phyloP scores from a whole-genome alignment of 1,140 invertebrate genomes.

The Melitaea cinxia region DNA sequence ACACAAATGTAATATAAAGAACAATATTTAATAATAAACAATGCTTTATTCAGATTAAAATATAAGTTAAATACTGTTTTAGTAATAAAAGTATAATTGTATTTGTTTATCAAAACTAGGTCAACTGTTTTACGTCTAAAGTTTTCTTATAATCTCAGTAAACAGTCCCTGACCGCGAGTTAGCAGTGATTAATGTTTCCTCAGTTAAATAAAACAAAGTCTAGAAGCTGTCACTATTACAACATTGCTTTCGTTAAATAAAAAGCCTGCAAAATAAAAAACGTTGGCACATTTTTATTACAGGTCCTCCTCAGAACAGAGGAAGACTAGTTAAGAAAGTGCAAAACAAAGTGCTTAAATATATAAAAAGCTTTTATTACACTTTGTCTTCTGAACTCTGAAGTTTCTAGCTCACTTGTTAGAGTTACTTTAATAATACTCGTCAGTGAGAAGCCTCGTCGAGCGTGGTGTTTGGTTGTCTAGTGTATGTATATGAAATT shows the following conservation, averaged over 20 bases:
- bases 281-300: conserved; percentile 30
- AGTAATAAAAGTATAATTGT: neutral
- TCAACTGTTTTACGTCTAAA: neutral
- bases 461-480: conserved; percentile 7
- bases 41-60: too few species aligned
- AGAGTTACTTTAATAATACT: conserved; percentile 41
- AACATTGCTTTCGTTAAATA: neutral
- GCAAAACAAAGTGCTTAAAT: conserved; percentile 51
- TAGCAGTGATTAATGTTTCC: conserved; percentile 1
- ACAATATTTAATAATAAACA: too few species aligned
- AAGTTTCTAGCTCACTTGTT: conserved; percentile 46
- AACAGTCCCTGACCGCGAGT: neutral
- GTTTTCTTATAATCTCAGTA: neutral
- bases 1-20: too few species aligned
- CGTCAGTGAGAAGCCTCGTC: conserved; percentile 27
- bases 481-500: conserved; percentile 9
- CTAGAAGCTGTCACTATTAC: neutral
- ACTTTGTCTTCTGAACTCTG: conserved; percentile 43
- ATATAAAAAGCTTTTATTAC: conserved; percentile 52
- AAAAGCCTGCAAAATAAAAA: neutral
- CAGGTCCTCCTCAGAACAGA: conserved; percentile 25
- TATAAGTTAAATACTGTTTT: neutral
- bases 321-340: conserved; percentile 43
- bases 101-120: neutral
- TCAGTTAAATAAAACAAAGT: conserved; percentile 2